These are phyloP conservation scores for Crepidodera aurea DNA, from an alignment of 2,888 invertebrate species.

Conservation along the genomic window DNA sequence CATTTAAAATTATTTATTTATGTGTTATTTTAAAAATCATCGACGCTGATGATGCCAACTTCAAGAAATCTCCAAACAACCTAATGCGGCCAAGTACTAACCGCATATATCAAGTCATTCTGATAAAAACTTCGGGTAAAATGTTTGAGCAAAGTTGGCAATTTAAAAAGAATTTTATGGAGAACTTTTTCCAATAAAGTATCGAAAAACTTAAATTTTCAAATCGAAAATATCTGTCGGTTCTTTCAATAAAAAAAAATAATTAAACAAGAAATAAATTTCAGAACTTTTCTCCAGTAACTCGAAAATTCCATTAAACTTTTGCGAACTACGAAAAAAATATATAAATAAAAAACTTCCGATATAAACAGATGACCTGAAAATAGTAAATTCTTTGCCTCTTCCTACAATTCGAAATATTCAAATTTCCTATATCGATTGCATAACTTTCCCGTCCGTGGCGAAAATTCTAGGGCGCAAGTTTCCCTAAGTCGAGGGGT, in stretches of 20 bases:
- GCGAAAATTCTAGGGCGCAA: slow-evolving; percentile 40
- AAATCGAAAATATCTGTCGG: slow-evolving; percentile 20
- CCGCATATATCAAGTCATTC: no score
- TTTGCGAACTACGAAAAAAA: slow-evolving; percentile 29
- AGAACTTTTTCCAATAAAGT: background rate
- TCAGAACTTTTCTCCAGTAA: slow-evolving; percentile 6
- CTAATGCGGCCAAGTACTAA: no score
- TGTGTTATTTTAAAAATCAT: no score
- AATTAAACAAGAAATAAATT: slow-evolving; percentile 35
- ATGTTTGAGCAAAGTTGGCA: no score
- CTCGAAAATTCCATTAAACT: slow-evolving; percentile 42
- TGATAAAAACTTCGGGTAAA: no score
- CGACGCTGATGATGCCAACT: no score
- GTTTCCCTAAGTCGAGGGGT: slow-evolving; percentile 35
- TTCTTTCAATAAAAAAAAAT: slow-evolving; percentile 14
- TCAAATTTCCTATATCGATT: slow-evolving; percentile 56
- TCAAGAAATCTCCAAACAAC: no score
- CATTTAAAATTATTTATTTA: no score
- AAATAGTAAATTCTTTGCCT: slow-evolving; percentile 47
- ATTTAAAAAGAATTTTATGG: background rate
- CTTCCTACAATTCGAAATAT: slow-evolving; percentile 50
- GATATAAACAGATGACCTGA: slow-evolving; percentile 43
- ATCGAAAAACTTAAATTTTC: background rate
- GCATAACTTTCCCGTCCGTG: slow-evolving; percentile 48
- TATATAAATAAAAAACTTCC: slow-evolving; percentile 29